Evolutionary conservation across 2,113 vertebrate species (phyloP), one percentile per base, ranked within the genome.

Genomic region (Agapornis roseicollis): DNA sequence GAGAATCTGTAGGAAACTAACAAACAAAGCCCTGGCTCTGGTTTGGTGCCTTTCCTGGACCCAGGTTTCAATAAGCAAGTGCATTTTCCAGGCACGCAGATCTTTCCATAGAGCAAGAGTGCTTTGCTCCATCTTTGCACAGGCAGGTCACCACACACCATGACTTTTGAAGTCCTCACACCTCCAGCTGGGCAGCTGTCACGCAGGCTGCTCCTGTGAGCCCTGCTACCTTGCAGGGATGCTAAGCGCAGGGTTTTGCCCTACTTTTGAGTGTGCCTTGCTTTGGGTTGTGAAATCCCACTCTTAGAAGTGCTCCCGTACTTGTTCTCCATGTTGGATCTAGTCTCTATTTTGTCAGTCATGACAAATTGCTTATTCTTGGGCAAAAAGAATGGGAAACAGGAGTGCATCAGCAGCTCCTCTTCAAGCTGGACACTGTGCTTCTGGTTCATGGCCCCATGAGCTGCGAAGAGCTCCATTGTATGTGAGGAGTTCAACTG

Each of bases 351-450:
- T 74, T 81, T 89, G 42, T 52, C 39, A 47, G 65, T 68, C 84
- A 44, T 82, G 74, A 94, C 85, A 85, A 81, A 64, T 17, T 19
- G 29, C 65, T 89, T 60, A 18, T 76, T 9, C 11, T 64, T 53
- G 17, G 33, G 56, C 53, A 60, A 29, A 47, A 83, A 18, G 60
- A 70, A 35, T 52, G 58, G 76, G 64, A 91, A 85, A 71, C 7
- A 7, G 4, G 7, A 60, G 39, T 16, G 55, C 71, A 28, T 42
- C 37, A 18, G 44, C 80, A 77, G 68, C n/a, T 49, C 6, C 49
- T 73, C 64, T 53, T 28, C 1, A 0, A 52, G 63, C 64, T 1
- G 5, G 68, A 42, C 1, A 0, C 1, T 7, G 25, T 2, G 1
- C 53, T 69, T 13, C n/a, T 72, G 52, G 9, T 35, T 41, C 3